These are phyloP conservation scores for Acrobasis consociella DNA, from an alignment of 2,888 invertebrate species.

Conservation along the genomic window DNA sequence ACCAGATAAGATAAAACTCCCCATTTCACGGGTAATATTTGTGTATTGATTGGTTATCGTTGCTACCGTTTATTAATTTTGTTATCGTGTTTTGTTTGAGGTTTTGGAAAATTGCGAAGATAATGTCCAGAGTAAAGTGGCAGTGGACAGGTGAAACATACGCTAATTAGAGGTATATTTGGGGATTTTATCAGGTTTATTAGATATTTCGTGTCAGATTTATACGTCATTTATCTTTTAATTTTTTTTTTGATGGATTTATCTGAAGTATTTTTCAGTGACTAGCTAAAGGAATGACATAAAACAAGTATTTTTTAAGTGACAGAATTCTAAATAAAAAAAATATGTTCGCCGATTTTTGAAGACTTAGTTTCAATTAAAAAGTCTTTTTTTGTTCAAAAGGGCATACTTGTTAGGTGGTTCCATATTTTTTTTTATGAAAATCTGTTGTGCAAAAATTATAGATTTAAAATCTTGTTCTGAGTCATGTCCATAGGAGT, in stretches of 20 bases:
- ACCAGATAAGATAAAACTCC: constrained; percentile 68
- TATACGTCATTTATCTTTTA: not conserved
- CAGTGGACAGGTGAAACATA: constrained; percentile 21
- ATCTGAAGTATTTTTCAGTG: not conserved
- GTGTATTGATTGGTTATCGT: constrained; percentile 43
- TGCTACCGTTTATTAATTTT: constrained; percentile 70
- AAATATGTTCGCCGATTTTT: no score
- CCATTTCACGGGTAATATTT: constrained; percentile 42
- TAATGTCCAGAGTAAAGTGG: constrained; percentile 28
- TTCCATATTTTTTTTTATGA: no score
- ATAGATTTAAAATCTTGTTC: no score
- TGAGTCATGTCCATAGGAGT: no score
- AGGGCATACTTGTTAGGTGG: no score
- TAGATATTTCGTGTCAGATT: not conserved
- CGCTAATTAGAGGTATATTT: constrained; percentile 11
- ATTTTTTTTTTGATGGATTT: not conserved
- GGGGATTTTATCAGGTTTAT: constrained; percentile 1
- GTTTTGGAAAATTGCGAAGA: constrained; percentile 18
- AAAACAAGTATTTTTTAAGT: not conserved
- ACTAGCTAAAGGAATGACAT: not conserved
- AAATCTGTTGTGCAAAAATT: no score
- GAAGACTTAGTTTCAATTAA: no score
- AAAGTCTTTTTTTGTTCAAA: no score
- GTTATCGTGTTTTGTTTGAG: constrained; percentile 36
- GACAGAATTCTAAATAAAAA: not conserved